Percentiles rank a stretch among this genome's conserved stretches.
phyloP scores from a whole-genome alignment of 2,888 invertebrate species.

The Erebia ligea region DNA sequence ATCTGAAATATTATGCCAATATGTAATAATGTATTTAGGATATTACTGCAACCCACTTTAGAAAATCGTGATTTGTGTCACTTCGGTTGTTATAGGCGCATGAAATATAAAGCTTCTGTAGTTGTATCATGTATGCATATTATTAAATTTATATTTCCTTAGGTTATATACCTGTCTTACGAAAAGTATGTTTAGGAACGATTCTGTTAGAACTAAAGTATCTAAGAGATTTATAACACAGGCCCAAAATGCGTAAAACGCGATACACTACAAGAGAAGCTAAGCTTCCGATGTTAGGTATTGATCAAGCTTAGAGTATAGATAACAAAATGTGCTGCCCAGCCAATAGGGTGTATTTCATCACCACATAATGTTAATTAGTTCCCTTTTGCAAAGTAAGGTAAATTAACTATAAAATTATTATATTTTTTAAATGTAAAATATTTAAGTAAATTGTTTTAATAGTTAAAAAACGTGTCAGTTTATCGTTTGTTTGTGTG shows the following conservation, averaged over 20 bases:
- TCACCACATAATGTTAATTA: too few relatives aligned
- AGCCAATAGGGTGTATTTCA: too few relatives aligned
- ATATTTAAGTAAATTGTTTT: neutral
- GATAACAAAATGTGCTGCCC: too few relatives aligned
- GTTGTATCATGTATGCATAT: constrained; percentile 3
- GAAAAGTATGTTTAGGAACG: neutral
- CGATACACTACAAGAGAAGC: neutral
- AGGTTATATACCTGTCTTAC: constrained; percentile 14
- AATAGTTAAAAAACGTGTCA: neutral
- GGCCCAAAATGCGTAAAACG: neutral
- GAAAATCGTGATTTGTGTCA: constrained; percentile 4
- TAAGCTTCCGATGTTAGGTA: too few relatives aligned
- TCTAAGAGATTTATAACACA: neutral
- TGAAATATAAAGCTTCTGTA: constrained; percentile 16
- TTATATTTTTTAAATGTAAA: neutral
- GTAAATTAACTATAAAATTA: neutral
- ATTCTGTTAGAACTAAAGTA: neutral
- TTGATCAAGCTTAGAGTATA: too few relatives aligned
- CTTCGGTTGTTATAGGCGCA: constrained; percentile 1
- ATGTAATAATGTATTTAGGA: constrained; percentile 3
- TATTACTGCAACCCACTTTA: too few relatives aligned
- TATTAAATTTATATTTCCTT: neutral
- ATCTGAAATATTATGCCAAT: neutral
- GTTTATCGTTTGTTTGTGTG: neutral
- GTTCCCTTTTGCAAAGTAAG: neutral